These are phyloP conservation scores for Hemithea aestivaria DNA, from an alignment of 2,888 invertebrate species.

Conservation along the genomic window DNA sequence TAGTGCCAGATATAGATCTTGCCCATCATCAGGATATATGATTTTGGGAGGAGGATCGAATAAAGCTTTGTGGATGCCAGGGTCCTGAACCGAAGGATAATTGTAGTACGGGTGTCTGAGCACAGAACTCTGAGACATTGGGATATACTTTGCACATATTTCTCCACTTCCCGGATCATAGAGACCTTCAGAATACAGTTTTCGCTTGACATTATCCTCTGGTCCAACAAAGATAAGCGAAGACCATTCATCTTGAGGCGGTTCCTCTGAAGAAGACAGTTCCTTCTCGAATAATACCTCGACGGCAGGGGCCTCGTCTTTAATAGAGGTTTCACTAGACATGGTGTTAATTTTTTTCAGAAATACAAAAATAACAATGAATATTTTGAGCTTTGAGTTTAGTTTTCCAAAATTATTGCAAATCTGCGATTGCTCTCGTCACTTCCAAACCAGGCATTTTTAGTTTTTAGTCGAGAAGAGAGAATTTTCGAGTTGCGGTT, in stretches of 20 bases:
- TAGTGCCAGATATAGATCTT: slow-evolving; percentile 47
- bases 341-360: not conserved
- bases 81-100: slow-evolving; percentile 53
- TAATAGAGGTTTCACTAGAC: slow-evolving; percentile 13
- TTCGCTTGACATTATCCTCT: slow-evolving; percentile 38
- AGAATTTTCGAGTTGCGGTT: too few species aligned
- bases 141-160: slow-evolving; percentile 50
- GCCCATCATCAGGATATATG: slow-evolving; percentile 52
- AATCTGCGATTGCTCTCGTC: slow-evolving; percentile 14
- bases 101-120: slow-evolving; percentile 50
- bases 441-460: too few species aligned
- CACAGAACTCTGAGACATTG: slow-evolving; percentile 50
- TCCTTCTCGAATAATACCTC: slow-evolving; percentile 23
- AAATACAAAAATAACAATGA: too few species aligned
- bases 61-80: slow-evolving; percentile 52
- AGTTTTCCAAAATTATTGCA: slow-evolving; percentile 25
- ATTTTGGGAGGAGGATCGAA: slow-evolving; percentile 34
- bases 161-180: slow-evolving; percentile 52
- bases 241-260: slow-evolving; percentile 57
- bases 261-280: slow-evolving; percentile 44
- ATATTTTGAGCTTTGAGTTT: too few species aligned
- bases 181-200: slow-evolving; percentile 34
- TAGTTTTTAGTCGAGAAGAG: too few species aligned
- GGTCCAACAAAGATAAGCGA: slow-evolving; percentile 39
- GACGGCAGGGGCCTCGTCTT: not conserved